Evolutionary conservation across 2,113 vertebrate species (phyloP), one percentile per base, ranked within the genome.

Genomic region (Dasyornis broadbenti): DNA sequence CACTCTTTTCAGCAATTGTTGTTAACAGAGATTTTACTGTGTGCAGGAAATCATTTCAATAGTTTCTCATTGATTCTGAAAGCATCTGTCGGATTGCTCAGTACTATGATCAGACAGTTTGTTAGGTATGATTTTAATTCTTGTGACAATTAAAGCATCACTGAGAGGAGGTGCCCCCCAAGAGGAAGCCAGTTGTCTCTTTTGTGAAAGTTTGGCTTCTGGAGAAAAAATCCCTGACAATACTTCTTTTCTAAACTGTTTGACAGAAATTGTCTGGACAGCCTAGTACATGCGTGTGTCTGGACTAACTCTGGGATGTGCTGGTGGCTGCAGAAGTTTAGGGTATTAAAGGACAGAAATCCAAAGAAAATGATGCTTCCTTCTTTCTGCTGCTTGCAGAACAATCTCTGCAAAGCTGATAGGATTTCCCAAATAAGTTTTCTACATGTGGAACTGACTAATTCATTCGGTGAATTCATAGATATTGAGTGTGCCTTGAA

Each of bases 201-300:
- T 68, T 26, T 22, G 7, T 71, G 19, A 15, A 80, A 47, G 30
- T 63, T 50, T 72, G 23, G 20, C 59, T 80, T 12, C 4, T 50
- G 31, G 37, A 47, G 30, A 13, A 83, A 49, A 54, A n/a, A 33
- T 21, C 23, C 52, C 12, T 50, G 37, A 39, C 0, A 0, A 2
- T n/a, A 23, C 35, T 71, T 60, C 16, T 42, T 66, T 89, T 66
- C 37, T 57, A 12, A 9, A 2, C 9, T 33, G 22, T 65, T 45
- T 56, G 71, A 44, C 23, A 39, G 37, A 60, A 57, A 11, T 19
- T 68, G 22, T 35, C 49, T 59, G 28, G 20, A 7, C 27, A 24
- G 40, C 53, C 4, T 7, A n/a, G 56, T 45, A 18, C 23, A 11
- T 37, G 1, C 3, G 0, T 7, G 2, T 33, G 39, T 79, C 50